Percentiles rank a stretch among this genome's conserved stretches.
These are phyloP conservation scores for Hirtodrosophila alboralis DNA, from an alignment of 2,888 invertebrate genomes.

Conservation along the genomic window DNA sequence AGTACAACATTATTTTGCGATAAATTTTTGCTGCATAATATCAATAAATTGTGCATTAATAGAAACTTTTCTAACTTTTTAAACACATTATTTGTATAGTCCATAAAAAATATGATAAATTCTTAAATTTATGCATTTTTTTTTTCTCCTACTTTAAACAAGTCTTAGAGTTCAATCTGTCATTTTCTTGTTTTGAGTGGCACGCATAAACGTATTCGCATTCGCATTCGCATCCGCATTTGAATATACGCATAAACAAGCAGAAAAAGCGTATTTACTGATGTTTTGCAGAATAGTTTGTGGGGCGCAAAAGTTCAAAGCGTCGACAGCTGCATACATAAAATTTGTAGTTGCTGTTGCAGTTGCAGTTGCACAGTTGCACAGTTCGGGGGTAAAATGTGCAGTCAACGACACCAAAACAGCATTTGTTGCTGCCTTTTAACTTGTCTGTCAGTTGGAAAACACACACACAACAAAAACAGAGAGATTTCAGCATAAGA, in stretches of 20 bases:
- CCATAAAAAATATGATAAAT: no score
- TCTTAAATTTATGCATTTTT: no score
- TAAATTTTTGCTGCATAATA: no score
- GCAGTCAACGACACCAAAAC: slow-evolving; percentile 48
- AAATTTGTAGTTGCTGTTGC: slow-evolving; percentile 16
- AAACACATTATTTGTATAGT: no score
- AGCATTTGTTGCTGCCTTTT: slow-evolving; percentile 15
- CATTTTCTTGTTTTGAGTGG: slow-evolving; percentile 22
- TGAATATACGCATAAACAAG: slow-evolving; percentile 53
- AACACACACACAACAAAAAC: slow-evolving; percentile 23
- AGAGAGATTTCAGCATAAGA: slow-evolving; percentile 53
- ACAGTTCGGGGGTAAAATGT: slow-evolving; percentile 22
- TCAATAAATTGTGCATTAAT: no score
- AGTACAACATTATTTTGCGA: no score
- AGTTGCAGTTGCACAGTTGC: no score
- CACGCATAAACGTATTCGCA: slow-evolving; percentile 40
- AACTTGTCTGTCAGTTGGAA: slow-evolving; percentile 8
- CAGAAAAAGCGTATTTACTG: slow-evolving; percentile 50
- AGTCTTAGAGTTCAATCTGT: not conserved
- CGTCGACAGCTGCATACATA: slow-evolving; percentile 55
- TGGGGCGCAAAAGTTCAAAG: slow-evolving; percentile 55
- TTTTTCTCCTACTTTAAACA: not conserved
- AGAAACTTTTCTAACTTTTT: no score
- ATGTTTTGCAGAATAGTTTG: slow-evolving; percentile 55
- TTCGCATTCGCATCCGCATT: slow-evolving; percentile 38